A percentile compares a stretch with the other conserved stretches of the same genome.
Conservation (phyloP, 2,888 invertebrate species). For the Opisthograptis luteolata region DNA sequence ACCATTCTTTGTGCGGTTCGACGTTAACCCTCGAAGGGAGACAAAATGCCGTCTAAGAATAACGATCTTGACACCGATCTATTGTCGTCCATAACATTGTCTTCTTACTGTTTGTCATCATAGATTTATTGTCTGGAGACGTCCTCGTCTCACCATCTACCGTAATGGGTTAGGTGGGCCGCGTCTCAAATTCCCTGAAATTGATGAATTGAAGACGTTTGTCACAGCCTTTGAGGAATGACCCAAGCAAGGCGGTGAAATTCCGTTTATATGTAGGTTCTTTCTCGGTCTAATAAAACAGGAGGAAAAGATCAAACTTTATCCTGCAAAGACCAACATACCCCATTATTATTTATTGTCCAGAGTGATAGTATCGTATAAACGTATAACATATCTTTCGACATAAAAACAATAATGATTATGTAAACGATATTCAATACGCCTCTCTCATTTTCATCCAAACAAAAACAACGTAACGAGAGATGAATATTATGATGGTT, state of each 20-base stretch:
- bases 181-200: slow-evolving; percentile 52
- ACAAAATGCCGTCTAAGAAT: slow-evolving; percentile 53
- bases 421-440: slow-evolving; percentile 29
- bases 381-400: neutral
- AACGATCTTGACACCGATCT: slow-evolving; percentile 70
- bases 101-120: slow-evolving; percentile 54
- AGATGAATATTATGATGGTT: slow-evolving; percentile 23
- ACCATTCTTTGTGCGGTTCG: slow-evolving; percentile 46
- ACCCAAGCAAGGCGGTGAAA: slow-evolving; percentile 24
- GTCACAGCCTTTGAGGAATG: slow-evolving; percentile 45
- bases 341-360: no score
- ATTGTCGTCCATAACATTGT: slow-evolving; percentile 57
- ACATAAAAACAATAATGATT: slow-evolving; percentile 15
- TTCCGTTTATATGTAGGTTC: slow-evolving; percentile 24
- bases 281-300: no score
- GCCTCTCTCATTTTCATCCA: slow-evolving; percentile 19
- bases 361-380: neutral
- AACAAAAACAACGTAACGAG: slow-evolving; percentile 25
- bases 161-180: slow-evolving; percentile 41
- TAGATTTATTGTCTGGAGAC: slow-evolving; percentile 54
- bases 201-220: slow-evolving; percentile 60
- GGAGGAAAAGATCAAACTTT: neutral
- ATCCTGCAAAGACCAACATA: no score
- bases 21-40: slow-evolving; percentile 59
- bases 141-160: slow-evolving; percentile 40